These are phyloP conservation scores for Clupea harengus DNA, from an alignment of 2,113 vertebrate genomes.

Conservation along the genomic window DNA sequence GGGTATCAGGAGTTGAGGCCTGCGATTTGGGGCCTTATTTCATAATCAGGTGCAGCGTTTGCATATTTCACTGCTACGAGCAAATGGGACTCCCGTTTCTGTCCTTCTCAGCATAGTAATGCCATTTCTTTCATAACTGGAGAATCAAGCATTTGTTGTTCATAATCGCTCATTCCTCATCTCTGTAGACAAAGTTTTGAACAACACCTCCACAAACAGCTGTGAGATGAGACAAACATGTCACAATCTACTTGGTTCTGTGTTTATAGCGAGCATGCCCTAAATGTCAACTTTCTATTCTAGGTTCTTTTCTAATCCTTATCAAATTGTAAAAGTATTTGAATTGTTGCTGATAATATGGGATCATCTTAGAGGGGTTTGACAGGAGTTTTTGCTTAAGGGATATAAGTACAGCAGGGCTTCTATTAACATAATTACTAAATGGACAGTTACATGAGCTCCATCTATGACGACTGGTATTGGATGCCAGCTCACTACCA, in stretches of 20 bases:
- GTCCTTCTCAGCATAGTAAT: not conserved
- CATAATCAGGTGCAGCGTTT: constrained; percentile 53
- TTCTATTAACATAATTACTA: not conserved
- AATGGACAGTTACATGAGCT: not conserved
- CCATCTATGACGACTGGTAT: not conserved
- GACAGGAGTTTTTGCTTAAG: not conserved
- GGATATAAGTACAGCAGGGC: not conserved
- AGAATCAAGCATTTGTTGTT: not conserved
- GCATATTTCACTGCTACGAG: constrained; percentile 51
- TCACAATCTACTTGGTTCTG: not conserved
- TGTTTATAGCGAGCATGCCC: not conserved
- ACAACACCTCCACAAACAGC: not conserved
- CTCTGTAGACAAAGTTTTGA: not conserved
- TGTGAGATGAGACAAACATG: not conserved
- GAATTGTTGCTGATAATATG: not conserved
- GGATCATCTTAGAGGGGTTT: not conserved
- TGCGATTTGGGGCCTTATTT: constrained; percentile 53
- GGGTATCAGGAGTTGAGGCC: constrained; percentile 48
- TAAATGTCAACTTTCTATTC: not conserved
- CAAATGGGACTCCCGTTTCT: constrained; percentile 24
- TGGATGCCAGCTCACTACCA: not conserved
- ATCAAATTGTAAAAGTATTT: not conserved
- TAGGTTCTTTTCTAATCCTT: too few species aligned
- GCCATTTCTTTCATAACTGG: not conserved
- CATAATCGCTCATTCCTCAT: not conserved